Percentiles rank a stretch among this genome's conserved stretches.
phyloP scores from a whole-genome alignment of 2,888 invertebrate genomes.

The Habroteleia sp. region DNA sequence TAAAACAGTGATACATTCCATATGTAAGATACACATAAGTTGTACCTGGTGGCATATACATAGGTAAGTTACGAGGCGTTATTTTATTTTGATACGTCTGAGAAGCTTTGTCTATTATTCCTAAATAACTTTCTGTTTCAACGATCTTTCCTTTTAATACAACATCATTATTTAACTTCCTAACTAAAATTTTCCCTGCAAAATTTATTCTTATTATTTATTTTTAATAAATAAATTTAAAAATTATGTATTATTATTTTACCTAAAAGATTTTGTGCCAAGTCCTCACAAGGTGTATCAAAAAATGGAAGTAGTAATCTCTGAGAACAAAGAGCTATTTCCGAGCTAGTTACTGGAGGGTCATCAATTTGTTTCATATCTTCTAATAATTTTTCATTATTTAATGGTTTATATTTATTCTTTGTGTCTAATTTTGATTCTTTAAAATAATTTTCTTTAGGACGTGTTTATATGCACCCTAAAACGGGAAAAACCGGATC shows the following conservation, averaged over 20 bases:
- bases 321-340: constrained; percentile 70
- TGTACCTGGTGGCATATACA: constrained; percentile 88
- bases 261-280: constrained; percentile 83
- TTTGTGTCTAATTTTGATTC: too few relatives aligned
- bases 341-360: constrained; percentile 73
- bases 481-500: too few relatives aligned
- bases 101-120: constrained; percentile 86
- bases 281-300: constrained; percentile 80
- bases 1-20: constrained; percentile 88
- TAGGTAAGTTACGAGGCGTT: constrained; percentile 85
- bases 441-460: too few relatives aligned
- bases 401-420: too few relatives aligned
- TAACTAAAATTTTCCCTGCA: constrained; percentile 84
- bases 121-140: constrained; percentile 88
- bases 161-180: constrained; percentile 82
- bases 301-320: constrained; percentile 78
- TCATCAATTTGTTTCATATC: constrained; percentile 77
- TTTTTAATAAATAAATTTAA: neutral
- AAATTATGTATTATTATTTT: constrained; percentile 27
- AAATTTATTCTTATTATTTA: constrained; percentile 1
- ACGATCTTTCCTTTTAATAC: constrained; percentile 85
- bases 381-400: constrained; percentile 39
- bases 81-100: constrained; percentile 84
- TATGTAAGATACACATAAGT: constrained; percentile 88
- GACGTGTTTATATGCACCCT: too few relatives aligned